These are phyloP conservation scores for Anhinga anhinga DNA, from an alignment of 2,113 vertebrate genomes.

Conservation along the genomic window DNA sequence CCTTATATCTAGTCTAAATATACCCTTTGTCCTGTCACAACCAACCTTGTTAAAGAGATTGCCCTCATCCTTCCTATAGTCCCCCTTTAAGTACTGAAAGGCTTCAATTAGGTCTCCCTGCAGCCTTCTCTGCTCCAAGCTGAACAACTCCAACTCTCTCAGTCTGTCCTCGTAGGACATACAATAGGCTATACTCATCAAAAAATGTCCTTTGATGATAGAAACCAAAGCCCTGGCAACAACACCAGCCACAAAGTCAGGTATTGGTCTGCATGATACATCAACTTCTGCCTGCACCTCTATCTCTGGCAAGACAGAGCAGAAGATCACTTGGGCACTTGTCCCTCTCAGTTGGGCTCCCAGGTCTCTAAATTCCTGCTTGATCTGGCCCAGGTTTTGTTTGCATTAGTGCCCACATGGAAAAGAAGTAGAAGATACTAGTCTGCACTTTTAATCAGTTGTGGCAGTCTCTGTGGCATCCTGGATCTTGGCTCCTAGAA, in stretches of 20 bases:
- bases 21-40: too few species aligned
- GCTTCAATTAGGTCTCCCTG: too few species aligned
- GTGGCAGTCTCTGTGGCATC: not conserved
- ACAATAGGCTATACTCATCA: fast-evolving
- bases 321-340: not conserved
- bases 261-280: not conserved
- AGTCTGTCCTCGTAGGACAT: too few species aligned
- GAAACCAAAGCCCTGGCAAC: not conserved
- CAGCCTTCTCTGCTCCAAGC: too few species aligned
- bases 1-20: too few species aligned
- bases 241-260: not conserved
- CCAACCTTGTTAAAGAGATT: too few species aligned
- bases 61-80: too few species aligned
- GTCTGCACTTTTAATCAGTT: not conserved
- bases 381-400: not conserved
- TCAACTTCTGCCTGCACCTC: not conserved
- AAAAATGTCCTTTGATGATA: not conserved
- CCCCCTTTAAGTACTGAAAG: too few species aligned
- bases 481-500: not conserved
- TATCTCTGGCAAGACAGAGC: not conserved
- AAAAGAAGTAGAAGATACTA: not conserved
- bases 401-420: not conserved
- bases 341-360: not conserved
- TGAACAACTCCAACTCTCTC: too few species aligned
- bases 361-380: not conserved